Percentiles rank a stretch among this genome's conserved stretches.
Conservation (phyloP, 2,113 vertebrate species). For the Pelodiscus sinensis region DNA sequence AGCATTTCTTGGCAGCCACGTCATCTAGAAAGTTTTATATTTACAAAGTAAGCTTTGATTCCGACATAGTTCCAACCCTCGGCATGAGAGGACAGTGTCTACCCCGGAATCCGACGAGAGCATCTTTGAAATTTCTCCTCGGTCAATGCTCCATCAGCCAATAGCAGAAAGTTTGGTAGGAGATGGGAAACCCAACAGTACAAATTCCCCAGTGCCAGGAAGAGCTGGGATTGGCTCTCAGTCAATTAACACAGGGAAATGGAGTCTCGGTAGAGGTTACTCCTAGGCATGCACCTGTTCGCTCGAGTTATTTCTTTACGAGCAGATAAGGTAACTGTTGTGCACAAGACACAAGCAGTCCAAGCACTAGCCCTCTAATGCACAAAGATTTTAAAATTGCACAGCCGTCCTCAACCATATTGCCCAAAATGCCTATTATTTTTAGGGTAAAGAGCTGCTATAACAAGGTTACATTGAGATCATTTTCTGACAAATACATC, state of each 20-base stretch:
- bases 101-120: too few relatives aligned
- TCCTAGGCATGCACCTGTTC: neutral
- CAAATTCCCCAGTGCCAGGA: fast-evolving
- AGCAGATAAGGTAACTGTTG: too few relatives aligned
- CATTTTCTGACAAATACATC: neutral
- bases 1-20: neutral
- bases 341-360: neutral
- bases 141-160: too few relatives aligned
- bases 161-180: neutral
- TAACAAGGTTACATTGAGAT: neutral
- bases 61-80: neutral
- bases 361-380: neutral
- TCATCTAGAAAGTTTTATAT: neutral
- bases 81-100: too few relatives aligned
- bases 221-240: neutral
- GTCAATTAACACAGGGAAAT: neutral
- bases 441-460: neutral
- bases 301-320: fast-evolving
- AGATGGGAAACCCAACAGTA: fast-evolving
- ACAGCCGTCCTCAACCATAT: too few relatives aligned
- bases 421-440: neutral
- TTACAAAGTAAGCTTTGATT: neutral
- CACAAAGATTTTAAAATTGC: neutral
- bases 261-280: neutral
- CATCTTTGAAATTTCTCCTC: neutral